These are phyloP conservation scores for Pachydiplax longipennis DNA, from an alignment of 2,888 invertebrate genomes.

Conservation along the genomic window DNA sequence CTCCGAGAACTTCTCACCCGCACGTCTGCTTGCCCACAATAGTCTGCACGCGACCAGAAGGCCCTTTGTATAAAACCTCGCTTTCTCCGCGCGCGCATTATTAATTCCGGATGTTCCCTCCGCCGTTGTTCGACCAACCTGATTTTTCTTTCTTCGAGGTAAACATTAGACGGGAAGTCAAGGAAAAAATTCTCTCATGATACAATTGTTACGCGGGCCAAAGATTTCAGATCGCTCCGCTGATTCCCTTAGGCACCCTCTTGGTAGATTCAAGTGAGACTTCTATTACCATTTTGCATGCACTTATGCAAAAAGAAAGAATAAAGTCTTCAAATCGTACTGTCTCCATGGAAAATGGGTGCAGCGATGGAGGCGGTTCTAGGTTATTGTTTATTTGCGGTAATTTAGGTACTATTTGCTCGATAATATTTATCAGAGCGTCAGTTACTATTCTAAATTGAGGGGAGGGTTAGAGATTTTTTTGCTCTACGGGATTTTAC, in stretches of 20 bases:
- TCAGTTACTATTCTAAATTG: no score
- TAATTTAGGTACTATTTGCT: no score
- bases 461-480: no score
- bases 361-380: no score
- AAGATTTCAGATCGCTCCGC: neutral
- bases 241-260: neutral
- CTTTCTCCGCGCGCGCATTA: neutral
- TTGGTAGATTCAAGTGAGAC: neutral
- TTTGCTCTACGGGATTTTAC: no score
- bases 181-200: neutral
- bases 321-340: no score
- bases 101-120: slow-evolving; percentile 31
- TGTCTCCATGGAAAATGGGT: no score
- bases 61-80: neutral
- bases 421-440: no score
- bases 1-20: neutral
- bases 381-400: no score
- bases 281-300: neutral
- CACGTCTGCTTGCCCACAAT: neutral
- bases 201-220: neutral
- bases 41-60: slow-evolving; percentile 6
- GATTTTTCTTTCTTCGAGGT: neutral
- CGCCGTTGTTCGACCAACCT: slow-evolving; percentile 19
- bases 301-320: neutral
- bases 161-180: neutral